Evolutionary conservation across 1,140 invertebrate genomes (phyloP).

Genomic region (Hyles vespertilio): DNA sequence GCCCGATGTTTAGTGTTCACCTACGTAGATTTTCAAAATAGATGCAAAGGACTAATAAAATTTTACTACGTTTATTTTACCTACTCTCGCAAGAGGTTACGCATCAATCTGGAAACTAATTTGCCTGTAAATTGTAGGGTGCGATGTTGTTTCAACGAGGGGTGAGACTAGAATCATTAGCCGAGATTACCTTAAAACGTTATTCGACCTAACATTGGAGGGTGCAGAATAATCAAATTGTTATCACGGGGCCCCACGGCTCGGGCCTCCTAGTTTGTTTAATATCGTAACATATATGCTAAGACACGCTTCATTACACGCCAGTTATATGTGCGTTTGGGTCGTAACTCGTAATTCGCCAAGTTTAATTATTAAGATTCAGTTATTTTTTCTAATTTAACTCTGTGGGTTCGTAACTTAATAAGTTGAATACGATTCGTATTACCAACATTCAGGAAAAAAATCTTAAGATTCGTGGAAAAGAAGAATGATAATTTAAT

Average conservation of each 20-base stretch:
- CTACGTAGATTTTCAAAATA: conserved; percentile 4
- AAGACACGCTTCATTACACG: conserved; percentile 22
- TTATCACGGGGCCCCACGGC: conserved; percentile 34
- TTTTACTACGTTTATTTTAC: conserved; percentile 1
- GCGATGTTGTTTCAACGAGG: conserved; percentile 32
- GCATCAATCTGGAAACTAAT: conserved; percentile 29
- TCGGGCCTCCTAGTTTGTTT: conserved; percentile 21
- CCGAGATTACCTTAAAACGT: conserved; percentile 32
- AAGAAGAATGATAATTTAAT: too few relatives aligned
- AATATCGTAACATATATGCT: conserved; percentile 29
- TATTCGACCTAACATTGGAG: conserved; percentile 19
- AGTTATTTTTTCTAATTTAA: too few relatives aligned
- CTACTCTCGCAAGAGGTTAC: conserved; percentile 7
- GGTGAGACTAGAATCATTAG: conserved; percentile 33
- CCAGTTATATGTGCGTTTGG: too few relatives aligned
- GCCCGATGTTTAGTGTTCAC: conserved; percentile 5
- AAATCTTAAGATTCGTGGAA: too few relatives aligned
- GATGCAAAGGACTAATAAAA: conserved; percentile 3
- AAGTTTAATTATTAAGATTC: too few relatives aligned
- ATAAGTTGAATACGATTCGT: too few relatives aligned
- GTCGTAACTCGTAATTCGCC: too few relatives aligned
- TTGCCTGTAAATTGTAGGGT: conserved; percentile 31
- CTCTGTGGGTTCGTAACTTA: too few relatives aligned
- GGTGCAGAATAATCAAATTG: conserved; percentile 45
- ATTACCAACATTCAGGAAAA: too few relatives aligned